Base-by-base conservation (phyloP, 2,797 vertebrate genomes). In the Pygocentrus nattereri region DNA sequence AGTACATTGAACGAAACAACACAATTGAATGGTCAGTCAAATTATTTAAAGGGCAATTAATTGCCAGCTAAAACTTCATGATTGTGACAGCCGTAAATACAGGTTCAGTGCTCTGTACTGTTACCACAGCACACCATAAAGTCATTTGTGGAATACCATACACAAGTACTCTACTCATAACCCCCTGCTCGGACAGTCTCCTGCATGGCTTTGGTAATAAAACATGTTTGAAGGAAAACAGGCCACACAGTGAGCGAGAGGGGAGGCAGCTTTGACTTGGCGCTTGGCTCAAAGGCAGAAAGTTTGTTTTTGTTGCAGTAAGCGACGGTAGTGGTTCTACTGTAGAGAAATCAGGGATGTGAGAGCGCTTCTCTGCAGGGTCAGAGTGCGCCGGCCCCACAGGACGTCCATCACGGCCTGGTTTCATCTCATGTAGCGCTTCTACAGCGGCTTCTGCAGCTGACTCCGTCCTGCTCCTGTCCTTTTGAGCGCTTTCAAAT, bases 241-340 rank as follows among this genome's bases (percentile, higher is more conserved):
- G 85, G 76, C 84, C 47, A 87, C 23, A 73, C 88, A 88, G 86
- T n/a, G 58, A 83, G 87, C 83, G 80, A 88, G 84, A 87, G 56
- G 88, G 86, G 88, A 88, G 88, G 87, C 87, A 83, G 87, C 87
- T 94, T 94, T 93, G 92, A 88, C 87, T 94, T 94, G 93, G 92
- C 92, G 3, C 31, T 13, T 21, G 84, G 61, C 89, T 93, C 91
- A 94, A 94, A 94, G 90, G 77, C 47, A 74, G 71, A 86, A 58
- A 31, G 80, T 86, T 92, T 94, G 91, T 93, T 93, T 92, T 91
- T 87, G 77, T 90, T 90, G 80, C 90, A 92, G 90, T 92, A 92
- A 91, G 92, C 90, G 91, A 92, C 91, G 89, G 91, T 91, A 91
- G 92, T 86, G 82, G 87, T 89, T 88, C 90, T 84, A 75, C 49